Evolutionary conservation across 2,797 vertebrate species (phyloP).

Genomic region (Manis pentadactyla): DNA sequence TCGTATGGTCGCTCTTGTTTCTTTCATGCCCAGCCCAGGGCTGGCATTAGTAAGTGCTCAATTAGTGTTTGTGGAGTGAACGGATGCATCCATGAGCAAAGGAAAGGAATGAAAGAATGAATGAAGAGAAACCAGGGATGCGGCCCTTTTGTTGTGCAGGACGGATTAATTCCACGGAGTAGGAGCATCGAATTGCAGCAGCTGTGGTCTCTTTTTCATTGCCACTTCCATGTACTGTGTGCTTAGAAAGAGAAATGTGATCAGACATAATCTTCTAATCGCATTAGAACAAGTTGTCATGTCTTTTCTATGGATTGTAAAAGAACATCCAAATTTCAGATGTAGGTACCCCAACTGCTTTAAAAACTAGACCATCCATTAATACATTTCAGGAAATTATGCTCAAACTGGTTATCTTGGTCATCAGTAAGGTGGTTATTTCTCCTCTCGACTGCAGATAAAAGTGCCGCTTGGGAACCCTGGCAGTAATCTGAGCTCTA

Average conservation of each 20-base stretch:
- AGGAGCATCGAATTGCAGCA: neutral
- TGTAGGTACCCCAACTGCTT: neutral
- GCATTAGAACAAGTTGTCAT: neutral
- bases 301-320: conserved; percentile 12
- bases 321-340: conserved; percentile 19
- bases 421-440: conserved; percentile 34
- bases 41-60: neutral
- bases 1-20: neutral
- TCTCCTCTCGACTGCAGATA: conserved; percentile 19
- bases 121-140: neutral
- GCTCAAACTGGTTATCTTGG: conserved; percentile 13
- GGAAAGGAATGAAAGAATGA: neutral
- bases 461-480: neutral
- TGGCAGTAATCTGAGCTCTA: neutral
- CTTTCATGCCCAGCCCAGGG: neutral
- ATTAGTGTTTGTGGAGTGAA: neutral
- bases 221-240: neutral
- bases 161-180: neutral
- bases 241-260: neutral
- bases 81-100: neutral
- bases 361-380: conserved; percentile 33
- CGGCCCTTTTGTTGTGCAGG: neutral
- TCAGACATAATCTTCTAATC: neutral
- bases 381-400: conserved; percentile 31
- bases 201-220: neutral